Evolutionary conservation across 2,888 invertebrate genomes (phyloP), one percentile per base, ranked within the genome.

Genomic region (Patella ulyssiponensis): DNA sequence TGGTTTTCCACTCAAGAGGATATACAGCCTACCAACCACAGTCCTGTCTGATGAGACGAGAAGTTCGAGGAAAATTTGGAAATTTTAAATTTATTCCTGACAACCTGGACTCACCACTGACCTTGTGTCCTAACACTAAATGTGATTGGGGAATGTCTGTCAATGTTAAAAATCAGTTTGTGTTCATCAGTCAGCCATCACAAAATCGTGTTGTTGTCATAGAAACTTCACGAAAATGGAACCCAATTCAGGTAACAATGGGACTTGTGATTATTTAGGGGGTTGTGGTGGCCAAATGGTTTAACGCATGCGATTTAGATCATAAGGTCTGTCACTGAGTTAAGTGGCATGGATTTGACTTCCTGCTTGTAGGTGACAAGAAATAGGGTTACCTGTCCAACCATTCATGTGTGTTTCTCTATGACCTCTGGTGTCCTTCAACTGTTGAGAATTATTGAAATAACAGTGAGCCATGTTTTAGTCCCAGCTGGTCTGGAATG

Each of bases 1-100:
- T 95, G 88, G 94, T 95, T 15, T 95, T 95, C 91, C 95, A 95
- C 91, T 94, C 95, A 85, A 94, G 94, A 93, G 95, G 95, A 51
- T 94, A 95, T 85, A 94, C 94, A 2, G 94, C 95, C 70, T 95
- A 95, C 91, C 95, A 95, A 84, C 95, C 95, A 0, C 93, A 94
- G 52, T 93, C 94, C 74, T 95, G 95, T 89, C 93, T 94, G 73
- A 93, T 95, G 15, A 94, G 94, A 86, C 95, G 95, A 90, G 94
- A 94, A 89, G 95, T 95, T 82, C 94, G 94, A 88, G 94, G 94
- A 86, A 94, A 95, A 44, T 95, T 95, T 88, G 95, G 95, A n/a
- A 94, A 94, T 85, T 94, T 94, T 88, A 85, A 84, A 77, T 87
- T 87, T 78, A 85, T 88, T 58, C 88, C 88, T 4, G 87, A 88